Evolutionary conservation across 2,888 invertebrate species (phyloP), one percentile per base, ranked within the genome.

Genomic region (Spisula solida): DNA sequence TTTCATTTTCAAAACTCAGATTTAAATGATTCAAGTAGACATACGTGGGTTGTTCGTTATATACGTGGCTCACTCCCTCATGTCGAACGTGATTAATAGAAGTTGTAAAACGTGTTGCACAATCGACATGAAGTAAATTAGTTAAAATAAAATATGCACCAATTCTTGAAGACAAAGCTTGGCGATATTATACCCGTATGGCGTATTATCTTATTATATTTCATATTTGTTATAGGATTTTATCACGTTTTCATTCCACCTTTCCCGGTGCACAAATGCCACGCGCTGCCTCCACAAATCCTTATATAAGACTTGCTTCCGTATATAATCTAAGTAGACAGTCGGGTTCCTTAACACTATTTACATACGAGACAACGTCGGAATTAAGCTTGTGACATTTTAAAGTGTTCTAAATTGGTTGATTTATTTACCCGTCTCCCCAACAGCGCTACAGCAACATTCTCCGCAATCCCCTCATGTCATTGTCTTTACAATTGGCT

Each of bases 291-390:
- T 66, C n/a, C 4, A 66, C 6, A 66, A 4, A 66, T 25, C 25
- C n/a, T 66, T 10, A 25, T 66, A 1, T 25, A n/a, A n/a, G 1
- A 6, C 10, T 25, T 66, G 6, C 60, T 66, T 66, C 60, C 6
- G 10, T 12, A 25, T 20, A 66, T 66, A n/a, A 66, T 51, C 0
- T 25, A 66, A 66, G 60, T 66, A 66, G 60, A 66, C 60, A 25
- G 60, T 66, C 25, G 25, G 60, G 6, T 25, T 25, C 25, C 25
- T 25, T 66, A 20, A 25, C 8, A 2, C n/a, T 66, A 66, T 25
- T 51, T 66, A 66, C 60, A n/a, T n/a, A 25, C 60, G 60, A 66
- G 60, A 66, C 60, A 25, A 66, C n/a, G 60, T n/a, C 25, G 25
- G 25, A 6, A 66, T 66, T 66, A 25, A 66, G 25, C 41, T 41